These are phyloP conservation scores for Microctonus hyperodae DNA, from an alignment of 2,888 invertebrate genomes.

Conservation along the genomic window DNA sequence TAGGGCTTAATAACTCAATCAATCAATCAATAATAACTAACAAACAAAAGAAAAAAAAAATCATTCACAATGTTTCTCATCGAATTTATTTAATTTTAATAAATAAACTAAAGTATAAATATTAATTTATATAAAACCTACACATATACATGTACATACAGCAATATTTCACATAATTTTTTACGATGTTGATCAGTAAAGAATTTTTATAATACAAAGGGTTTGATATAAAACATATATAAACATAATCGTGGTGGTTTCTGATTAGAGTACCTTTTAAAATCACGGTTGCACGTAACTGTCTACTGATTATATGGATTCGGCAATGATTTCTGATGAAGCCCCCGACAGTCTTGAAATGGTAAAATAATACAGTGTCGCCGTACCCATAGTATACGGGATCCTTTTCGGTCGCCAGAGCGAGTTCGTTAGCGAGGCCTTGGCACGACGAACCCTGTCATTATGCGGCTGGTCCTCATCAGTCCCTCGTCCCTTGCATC, in stretches of 20 bases:
- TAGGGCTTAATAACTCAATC: no score
- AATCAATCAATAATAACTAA: no score
- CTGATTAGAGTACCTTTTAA: slow-evolving; percentile 37
- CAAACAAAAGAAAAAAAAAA: no score
- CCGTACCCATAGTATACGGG: slow-evolving; percentile 29
- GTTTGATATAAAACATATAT: not conserved
- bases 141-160: not conserved
- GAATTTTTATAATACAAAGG: not conserved
- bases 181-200: not conserved
- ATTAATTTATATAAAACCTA: not conserved
- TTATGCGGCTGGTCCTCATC: slow-evolving; percentile 60
- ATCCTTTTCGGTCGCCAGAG: slow-evolving; percentile 40
- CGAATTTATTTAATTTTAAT: no score
- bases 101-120: not conserved
- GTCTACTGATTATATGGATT: slow-evolving; percentile 58
- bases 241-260: slow-evolving; percentile 26
- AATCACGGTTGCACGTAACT: slow-evolving; percentile 54
- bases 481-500: slow-evolving; percentile 44
- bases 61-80: no score
- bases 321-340: slow-evolving; percentile 58
- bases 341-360: slow-evolving; percentile 53
- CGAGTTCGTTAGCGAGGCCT: slow-evolving; percentile 58
- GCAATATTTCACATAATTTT: not conserved
- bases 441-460: slow-evolving; percentile 59
- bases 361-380: slow-evolving; percentile 59